A percentile compares a stretch with the other conserved stretches of the same genome.
These are phyloP conservation scores for Onychomys leucogaster DNA, from an alignment of 2,797 vertebrate genomes.

Conservation along the genomic window DNA sequence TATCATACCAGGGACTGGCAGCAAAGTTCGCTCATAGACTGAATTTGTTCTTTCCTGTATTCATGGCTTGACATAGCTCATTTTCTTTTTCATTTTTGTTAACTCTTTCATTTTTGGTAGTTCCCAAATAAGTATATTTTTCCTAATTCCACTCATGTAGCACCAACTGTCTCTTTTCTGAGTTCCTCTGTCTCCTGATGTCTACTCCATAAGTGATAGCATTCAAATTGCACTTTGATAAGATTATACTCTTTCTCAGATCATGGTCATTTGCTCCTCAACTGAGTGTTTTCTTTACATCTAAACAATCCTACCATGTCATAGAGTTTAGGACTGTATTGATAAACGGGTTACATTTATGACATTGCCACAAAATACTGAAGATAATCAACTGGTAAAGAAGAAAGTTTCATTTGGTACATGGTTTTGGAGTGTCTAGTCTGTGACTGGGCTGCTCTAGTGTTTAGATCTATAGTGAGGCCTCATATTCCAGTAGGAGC, in stretches of 20 bases:
- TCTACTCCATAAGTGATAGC: not conserved
- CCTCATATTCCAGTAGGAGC: too few relatives aligned
- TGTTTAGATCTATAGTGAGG: not conserved
- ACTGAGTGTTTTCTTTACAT: not conserved
- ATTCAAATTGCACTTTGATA: not conserved
- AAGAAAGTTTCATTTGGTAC: not conserved
- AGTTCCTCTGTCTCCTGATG: not conserved
- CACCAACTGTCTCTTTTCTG: not conserved
- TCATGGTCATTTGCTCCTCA: not conserved
- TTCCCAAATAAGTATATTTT: not conserved
- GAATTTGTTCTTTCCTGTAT: not conserved
- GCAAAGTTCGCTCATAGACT: not conserved
- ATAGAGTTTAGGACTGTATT: not conserved
- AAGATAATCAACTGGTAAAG: not conserved
- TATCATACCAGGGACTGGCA: not conserved
- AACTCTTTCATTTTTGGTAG: not conserved
- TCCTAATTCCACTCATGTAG: not conserved
- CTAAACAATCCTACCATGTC: not conserved
- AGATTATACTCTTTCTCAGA: not conserved
- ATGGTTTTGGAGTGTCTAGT: not conserved
- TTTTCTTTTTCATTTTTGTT: not conserved
- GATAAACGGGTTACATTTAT: not conserved
- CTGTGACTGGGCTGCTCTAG: not conserved
- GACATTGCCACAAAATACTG: too few relatives aligned
- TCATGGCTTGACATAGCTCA: too few relatives aligned